These are phyloP conservation scores for Parnassius apollo DNA, from an alignment of 2,888 invertebrate species.

Conservation along the genomic window DNA sequence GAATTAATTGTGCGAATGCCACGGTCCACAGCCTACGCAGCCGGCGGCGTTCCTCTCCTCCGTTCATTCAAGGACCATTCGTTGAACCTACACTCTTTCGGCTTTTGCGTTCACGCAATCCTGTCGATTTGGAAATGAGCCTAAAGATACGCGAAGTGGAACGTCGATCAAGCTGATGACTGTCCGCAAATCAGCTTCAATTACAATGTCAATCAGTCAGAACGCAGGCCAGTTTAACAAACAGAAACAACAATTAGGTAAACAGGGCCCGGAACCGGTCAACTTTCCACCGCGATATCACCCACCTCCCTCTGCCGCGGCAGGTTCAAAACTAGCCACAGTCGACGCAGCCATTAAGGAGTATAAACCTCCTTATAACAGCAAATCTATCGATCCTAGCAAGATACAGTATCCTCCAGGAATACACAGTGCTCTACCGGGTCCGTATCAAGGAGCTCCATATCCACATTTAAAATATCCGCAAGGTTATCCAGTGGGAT, in stretches of 20 bases:
- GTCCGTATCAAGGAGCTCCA: slow-evolving; percentile 59
- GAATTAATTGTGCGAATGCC: slow-evolving; percentile 74
- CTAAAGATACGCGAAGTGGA: slow-evolving; percentile 43
- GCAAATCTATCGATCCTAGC: slow-evolving; percentile 61
- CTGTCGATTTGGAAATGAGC: slow-evolving; percentile 58
- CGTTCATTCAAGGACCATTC: slow-evolving; percentile 77
- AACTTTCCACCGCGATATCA: slow-evolving; percentile 89
- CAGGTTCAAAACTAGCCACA: slow-evolving; percentile 83
- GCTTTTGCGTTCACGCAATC: slow-evolving; percentile 56
- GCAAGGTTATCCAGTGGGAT: slow-evolving; percentile 64
- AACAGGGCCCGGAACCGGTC: slow-evolving; percentile 78
- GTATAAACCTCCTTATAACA: slow-evolving; percentile 66
- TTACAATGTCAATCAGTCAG: slow-evolving; percentile 76
- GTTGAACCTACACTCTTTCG: slow-evolving; percentile 69
- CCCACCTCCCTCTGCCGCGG: slow-evolving; percentile 86
- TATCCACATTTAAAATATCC: slow-evolving; percentile 63
- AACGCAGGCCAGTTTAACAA: slow-evolving; percentile 73
- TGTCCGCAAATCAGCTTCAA: slow-evolving; percentile 51
- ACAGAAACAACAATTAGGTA: slow-evolving; percentile 77
- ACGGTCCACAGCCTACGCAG: slow-evolving; percentile 75
- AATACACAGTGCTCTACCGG: slow-evolving; percentile 48
- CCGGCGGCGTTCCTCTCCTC: slow-evolving; percentile 74
- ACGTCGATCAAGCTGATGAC: slow-evolving; percentile 57
- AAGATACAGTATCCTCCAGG: slow-evolving; percentile 64
- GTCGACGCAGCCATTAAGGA: slow-evolving; percentile 75